A percentile compares a stretch with the other conserved stretches of the same genome.
These are phyloP conservation scores for Temnothorax unifasciatus DNA, from an alignment of 2,888 invertebrate genomes.

Conservation along the genomic window DNA sequence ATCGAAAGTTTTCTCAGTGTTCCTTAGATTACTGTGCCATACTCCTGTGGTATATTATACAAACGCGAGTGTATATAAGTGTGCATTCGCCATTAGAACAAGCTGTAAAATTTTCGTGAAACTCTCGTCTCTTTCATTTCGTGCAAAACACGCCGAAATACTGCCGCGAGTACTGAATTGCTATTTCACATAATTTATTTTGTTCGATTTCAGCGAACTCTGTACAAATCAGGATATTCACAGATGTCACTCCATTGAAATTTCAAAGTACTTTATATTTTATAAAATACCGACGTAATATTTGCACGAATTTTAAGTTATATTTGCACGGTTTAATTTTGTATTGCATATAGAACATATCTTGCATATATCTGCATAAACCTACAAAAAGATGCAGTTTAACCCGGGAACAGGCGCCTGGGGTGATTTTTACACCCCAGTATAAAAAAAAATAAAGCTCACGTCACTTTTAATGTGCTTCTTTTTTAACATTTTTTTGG, in stretches of 20 bases:
- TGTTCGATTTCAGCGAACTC: neutral
- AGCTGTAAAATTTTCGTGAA: slow-evolving; percentile 17
- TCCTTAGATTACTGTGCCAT: slow-evolving; percentile 31
- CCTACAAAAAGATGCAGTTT: too few relatives aligned
- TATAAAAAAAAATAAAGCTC: too few relatives aligned
- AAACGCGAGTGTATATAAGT: neutral
- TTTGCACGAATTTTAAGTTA: neutral
- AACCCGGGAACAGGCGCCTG: too few relatives aligned
- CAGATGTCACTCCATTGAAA: neutral
- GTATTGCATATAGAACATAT: neutral
- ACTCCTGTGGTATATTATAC: neutral
- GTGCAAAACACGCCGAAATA: neutral
- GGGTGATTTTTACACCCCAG: too few relatives aligned
- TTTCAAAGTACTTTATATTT: neutral
- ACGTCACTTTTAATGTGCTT: too few relatives aligned
- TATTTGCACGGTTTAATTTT: neutral
- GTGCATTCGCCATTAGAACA: slow-evolving; percentile 7
- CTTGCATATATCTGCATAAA: neutral
- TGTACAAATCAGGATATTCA: neutral
- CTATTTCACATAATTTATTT: slow-evolving; percentile 5
- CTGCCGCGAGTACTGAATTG: neutral
- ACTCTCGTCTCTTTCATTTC: neutral
- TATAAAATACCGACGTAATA: neutral
- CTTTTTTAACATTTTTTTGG: too few relatives aligned
- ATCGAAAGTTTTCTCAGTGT: slow-evolving; percentile 41